phyloP scores from a whole-genome alignment of 2,113 vertebrate species.

The Nibea albiflora region DNA sequence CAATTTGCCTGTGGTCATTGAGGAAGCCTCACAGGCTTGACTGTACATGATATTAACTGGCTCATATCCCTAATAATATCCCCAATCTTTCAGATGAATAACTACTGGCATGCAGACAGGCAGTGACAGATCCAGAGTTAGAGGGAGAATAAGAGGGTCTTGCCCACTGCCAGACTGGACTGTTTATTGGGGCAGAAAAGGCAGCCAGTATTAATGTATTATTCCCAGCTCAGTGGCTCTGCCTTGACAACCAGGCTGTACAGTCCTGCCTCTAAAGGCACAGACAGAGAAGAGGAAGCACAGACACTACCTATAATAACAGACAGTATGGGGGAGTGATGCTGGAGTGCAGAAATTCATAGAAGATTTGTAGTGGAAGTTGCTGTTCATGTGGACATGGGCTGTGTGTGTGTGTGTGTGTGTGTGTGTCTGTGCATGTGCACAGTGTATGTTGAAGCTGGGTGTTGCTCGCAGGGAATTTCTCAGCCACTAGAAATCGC shows the following conservation, averaged over 20 bases:
- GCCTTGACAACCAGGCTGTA: conserved; percentile 39
- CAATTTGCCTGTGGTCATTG: neutral
- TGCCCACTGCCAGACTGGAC: conserved; percentile 8
- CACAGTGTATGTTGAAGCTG: neutral
- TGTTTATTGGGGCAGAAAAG: conserved; percentile 70
- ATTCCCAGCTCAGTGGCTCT: conserved; percentile 56
- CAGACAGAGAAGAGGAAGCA: neutral
- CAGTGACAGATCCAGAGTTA: neutral
- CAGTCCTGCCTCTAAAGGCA: neutral
- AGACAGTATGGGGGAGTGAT: neutral
- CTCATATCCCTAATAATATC: neutral
- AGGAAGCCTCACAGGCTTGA: neutral
- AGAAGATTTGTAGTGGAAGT: neutral
- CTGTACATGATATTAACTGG: neutral
- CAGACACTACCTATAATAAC: conserved; percentile 29
- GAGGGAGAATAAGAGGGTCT: neutral
- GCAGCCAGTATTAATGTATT: conserved; percentile 55
- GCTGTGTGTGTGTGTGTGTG: neutral
- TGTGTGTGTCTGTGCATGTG: conserved; percentile 9
- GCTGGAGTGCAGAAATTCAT: conserved; percentile 13
- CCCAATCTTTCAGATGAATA: conserved; percentile 3
- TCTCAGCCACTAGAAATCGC: conserved; percentile 40
- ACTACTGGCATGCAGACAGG: neutral
- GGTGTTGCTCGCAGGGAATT: conserved; percentile 43
- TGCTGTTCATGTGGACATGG: neutral